Percentiles rank a stretch among this genome's conserved stretches.
phyloP scores from a whole-genome alignment of 2,888 invertebrate genomes.

The Anaspis maculata region DNA sequence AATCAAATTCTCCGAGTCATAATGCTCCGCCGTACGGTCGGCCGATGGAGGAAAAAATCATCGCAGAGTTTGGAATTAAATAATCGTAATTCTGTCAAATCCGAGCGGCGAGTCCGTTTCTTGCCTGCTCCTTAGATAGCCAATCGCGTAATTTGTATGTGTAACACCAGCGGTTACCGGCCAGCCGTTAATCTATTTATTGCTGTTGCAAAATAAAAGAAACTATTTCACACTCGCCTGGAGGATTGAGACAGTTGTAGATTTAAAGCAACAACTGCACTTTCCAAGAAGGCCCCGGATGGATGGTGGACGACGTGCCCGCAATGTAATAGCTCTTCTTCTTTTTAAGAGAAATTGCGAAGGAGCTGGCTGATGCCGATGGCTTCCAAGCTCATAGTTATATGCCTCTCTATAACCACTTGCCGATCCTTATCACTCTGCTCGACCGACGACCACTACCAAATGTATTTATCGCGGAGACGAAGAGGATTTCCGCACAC shows the following conservation, averaged over 20 bases:
- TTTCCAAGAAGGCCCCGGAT: slow-evolving; percentile 21
- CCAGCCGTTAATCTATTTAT: slow-evolving; percentile 35
- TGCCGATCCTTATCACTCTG: too few species aligned
- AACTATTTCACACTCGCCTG: slow-evolving; percentile 38
- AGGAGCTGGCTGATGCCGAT: too few species aligned
- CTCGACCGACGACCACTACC: too few species aligned
- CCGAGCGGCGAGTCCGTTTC: slow-evolving; percentile 22
- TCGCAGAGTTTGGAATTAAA: slow-evolving; percentile 27
- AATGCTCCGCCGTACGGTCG: slow-evolving; percentile 22
- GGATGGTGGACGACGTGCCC: slow-evolving; percentile 19
- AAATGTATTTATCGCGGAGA: too few species aligned
- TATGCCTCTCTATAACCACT: too few species aligned
- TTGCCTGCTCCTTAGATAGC: slow-evolving; percentile 30
- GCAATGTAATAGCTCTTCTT: too few species aligned
- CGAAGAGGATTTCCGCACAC: too few species aligned
- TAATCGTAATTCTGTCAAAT: slow-evolving; percentile 33
- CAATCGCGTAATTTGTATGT: slow-evolving; percentile 38
- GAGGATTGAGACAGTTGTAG: slow-evolving; percentile 36
- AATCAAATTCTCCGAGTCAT: slow-evolving; percentile 16
- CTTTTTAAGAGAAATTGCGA: too few species aligned
- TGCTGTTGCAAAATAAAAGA: slow-evolving; percentile 33
- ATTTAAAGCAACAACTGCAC: slow-evolving; percentile 28
- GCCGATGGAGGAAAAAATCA: too few species aligned
- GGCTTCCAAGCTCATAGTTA: too few species aligned
- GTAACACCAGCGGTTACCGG: slow-evolving; percentile 28